Evolutionary conservation across 1,140 invertebrate species (phyloP), one percentile per base, ranked within the genome.

Genomic region (Apis dorsata): DNA sequence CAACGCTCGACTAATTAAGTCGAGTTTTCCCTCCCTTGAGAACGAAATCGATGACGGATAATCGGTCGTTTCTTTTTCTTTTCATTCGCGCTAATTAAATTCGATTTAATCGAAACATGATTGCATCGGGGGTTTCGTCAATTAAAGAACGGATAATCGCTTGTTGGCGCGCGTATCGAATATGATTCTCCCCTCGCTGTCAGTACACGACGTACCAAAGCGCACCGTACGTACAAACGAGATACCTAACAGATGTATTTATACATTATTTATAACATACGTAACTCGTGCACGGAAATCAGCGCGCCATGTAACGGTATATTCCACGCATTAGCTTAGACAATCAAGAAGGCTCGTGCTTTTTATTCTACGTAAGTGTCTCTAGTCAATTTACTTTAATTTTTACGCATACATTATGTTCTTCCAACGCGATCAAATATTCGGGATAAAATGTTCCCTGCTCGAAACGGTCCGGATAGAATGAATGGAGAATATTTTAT

Each of bases 331-430:
- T 86, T 88, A 81, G 81, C 69, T 55, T 85, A 87, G 79, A 91
- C 87, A 91, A 91, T 90, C 90, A 86, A 81, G 71, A 91, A 92
- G 90, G 90, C 88, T 91, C 90, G 90, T 92, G 90, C 82, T 91
- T 92, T 87, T 91, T 90, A 83, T 89, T 74, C 62, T 72, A 72
- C 59, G 44, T 79, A 81, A 87, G 80, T 72, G 55, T 89, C 74
- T 82, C 89, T 88, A 87, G 86, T 90, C 87, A 90, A 81, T 84
- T 65, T 71, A 59, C 24, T 69, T 83, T 85, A 74, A 79, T 69
- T 77, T 49, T 44, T 44, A 77, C 62, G 51, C 57, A 70, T 15
- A 66, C 44, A 49, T 71, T 65, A 55, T 12, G 8, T 74, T 53
- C 17, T 12, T 21, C 12, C 15, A 51, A 80, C 49, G 49, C 78